Base-by-base conservation (phyloP, 2,888 invertebrate genomes). In the Rhogogaster chlorosoma region DNA sequence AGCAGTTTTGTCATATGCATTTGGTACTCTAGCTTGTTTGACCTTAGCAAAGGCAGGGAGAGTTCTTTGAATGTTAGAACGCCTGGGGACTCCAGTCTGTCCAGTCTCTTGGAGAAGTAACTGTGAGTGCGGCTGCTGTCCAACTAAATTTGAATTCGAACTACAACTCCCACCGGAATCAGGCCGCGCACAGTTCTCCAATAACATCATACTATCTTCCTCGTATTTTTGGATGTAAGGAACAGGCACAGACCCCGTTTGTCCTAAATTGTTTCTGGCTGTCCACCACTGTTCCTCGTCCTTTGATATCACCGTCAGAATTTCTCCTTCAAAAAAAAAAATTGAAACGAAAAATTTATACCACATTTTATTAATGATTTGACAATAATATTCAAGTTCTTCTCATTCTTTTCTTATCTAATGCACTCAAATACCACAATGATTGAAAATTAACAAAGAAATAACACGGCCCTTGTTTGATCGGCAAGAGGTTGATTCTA, bases 281-380 rank as follows among this genome's bases (percentile, higher is more conserved):
- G 99, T 98, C 99, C 99, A 99, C 99, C 99, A 99, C 91, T 99
- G 98, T 88, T 99, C 99, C 94, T 99, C 99, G 92, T 99, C 99
- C 90, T 99, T 97, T 87, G 97, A 97, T 88, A 99, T 96, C 88
- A 99, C 96, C 89, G 98, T 98, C 90, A 99, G 95, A 88, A 98
- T 95, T 93, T 99, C 99, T 86, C 94, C 93, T 93, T 77, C 15
- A 10, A 71, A 82, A 9, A 67, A 67, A 18, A 67, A 67, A 67
- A 61, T 61, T 26, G 4, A 26, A 26, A 61, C 10, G 0, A n/a
- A 67, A n/a, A 29, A 45, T 70, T 45, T 67, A 22, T 45, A 10
- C 18, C 67, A 2, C 32, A 32, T 73, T 73, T 73, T 12, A 42
- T 22, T 32, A 5, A 38, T 42, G 22, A 7, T 38, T 73, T 22